Evolutionary conservation across 1,140 invertebrate genomes (phyloP).

Genomic region (Heliconius eleuchia): DNA sequence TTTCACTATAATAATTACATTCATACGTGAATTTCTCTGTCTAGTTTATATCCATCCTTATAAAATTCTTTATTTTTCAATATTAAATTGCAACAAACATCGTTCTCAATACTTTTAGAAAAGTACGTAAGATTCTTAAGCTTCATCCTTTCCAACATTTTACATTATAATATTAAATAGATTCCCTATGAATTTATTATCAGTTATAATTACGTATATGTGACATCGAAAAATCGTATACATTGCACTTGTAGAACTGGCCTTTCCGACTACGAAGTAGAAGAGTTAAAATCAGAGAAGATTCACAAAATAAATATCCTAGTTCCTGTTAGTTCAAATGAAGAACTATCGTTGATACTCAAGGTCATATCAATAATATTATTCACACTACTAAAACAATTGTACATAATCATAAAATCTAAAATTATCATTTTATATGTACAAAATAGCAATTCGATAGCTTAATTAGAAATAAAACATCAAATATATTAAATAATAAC

Average conservation of each 20-base stretch:
- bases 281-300: constrained; percentile 62
- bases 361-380: constrained; percentile 75
- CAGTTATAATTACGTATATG: constrained; percentile 80
- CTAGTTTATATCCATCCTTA: constrained; percentile 25
- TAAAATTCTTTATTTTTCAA: constrained; percentile 20
- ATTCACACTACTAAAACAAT: constrained; percentile 80
- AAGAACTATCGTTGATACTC: constrained; percentile 64
- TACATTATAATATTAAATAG: constrained; percentile 69
- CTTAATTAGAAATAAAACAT: constrained; percentile 81
- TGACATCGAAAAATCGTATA: constrained; percentile 80
- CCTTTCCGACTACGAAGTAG: constrained; percentile 70
- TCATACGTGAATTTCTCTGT: constrained; percentile 56
- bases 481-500: constrained; percentile 83
- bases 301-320: constrained; percentile 65
- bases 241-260: constrained; percentile 80
- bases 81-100: constrained; percentile 32
- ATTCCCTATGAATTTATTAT: constrained; percentile 75
- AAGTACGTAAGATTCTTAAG: constrained; percentile 63
- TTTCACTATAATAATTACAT: constrained; percentile 62
- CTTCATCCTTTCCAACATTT: constrained; percentile 69
- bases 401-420: constrained; percentile 78
- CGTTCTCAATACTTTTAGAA: constrained; percentile 41
- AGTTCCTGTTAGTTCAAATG: constrained; percentile 54
- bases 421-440: constrained; percentile 76
- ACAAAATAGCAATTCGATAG: constrained; percentile 77